These are phyloP conservation scores for Gerris lacustris DNA, from an alignment of 2,888 invertebrate genomes.

Conservation along the genomic window DNA sequence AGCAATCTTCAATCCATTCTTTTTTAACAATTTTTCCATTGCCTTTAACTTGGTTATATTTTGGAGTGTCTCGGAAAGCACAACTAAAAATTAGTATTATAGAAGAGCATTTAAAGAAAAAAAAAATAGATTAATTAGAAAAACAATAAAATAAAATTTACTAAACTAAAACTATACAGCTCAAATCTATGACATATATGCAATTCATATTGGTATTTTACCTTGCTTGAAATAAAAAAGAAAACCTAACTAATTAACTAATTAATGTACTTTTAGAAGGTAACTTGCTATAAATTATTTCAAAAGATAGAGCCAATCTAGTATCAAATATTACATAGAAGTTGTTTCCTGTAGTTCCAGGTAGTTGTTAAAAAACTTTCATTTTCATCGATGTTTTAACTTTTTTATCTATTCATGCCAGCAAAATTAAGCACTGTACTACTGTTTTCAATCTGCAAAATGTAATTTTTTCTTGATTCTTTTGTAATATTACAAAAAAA, in stretches of 20 bases:
- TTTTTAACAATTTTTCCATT: conserved; percentile 52
- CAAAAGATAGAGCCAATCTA: conserved; percentile 4
- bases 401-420: too few species aligned
- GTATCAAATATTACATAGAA: neutral
- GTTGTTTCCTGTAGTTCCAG: neutral
- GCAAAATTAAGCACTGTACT: too few species aligned
- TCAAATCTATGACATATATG: neutral
- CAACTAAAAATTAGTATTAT: conserved; percentile 46
- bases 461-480: too few species aligned
- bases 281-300: neutral
- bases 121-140: neutral
- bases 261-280: too few species aligned
- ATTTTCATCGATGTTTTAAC: too few species aligned
- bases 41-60: conserved; percentile 56
- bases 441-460: too few species aligned
- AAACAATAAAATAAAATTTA: neutral
- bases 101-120: neutral
- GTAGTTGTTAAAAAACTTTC: neutral
- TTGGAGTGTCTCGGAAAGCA: conserved; percentile 78
- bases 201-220: neutral
- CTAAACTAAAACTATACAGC: neutral
- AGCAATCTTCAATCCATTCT: conserved; percentile 59
- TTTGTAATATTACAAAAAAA: too few species aligned
- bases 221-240: too few species aligned
- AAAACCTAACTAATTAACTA: too few species aligned